phyloP scores from a whole-genome alignment of 1,140 invertebrate genomes.

The Archegozetes longisetosus region DNA sequence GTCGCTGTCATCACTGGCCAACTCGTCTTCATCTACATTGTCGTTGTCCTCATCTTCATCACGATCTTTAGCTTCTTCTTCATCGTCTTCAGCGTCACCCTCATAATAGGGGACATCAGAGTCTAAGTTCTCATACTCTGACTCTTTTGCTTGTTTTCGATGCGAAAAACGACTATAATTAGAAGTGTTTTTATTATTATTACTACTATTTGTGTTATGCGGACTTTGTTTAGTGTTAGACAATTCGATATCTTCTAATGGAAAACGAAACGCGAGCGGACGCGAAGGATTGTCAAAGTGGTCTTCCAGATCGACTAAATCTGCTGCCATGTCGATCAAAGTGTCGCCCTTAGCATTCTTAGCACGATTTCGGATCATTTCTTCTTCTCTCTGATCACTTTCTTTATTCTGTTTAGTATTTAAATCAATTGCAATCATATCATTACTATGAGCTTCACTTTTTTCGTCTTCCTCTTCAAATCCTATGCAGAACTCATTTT shows the following conservation, averaged over 20 bases:
- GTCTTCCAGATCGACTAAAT: background rate
- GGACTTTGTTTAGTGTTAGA: background rate
- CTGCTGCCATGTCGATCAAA: background rate
- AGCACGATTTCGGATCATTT: background rate
- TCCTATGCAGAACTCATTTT: background rate
- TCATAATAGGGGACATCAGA: background rate
- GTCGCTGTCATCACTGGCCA: slow-evolving; percentile 34
- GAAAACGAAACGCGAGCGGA: background rate
- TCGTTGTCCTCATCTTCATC: slow-evolving; percentile 17
- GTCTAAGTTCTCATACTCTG: background rate
- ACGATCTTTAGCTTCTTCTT: background rate
- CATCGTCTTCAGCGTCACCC: background rate
- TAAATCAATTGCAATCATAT: background rate
- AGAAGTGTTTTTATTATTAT: background rate
- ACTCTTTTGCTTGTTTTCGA: background rate
- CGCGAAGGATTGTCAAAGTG: background rate
- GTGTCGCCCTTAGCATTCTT: background rate
- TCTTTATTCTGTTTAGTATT: background rate
- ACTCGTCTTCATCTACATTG: slow-evolving; percentile 3
- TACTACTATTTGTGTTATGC: background rate
- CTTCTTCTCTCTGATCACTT: background rate
- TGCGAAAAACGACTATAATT: too few species aligned
- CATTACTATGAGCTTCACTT: background rate
- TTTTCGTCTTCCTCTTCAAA: background rate
- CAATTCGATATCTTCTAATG: background rate